Conservation (phyloP, 2,113 vertebrate genomes). For the Chloropsis cyanopogon region DNA sequence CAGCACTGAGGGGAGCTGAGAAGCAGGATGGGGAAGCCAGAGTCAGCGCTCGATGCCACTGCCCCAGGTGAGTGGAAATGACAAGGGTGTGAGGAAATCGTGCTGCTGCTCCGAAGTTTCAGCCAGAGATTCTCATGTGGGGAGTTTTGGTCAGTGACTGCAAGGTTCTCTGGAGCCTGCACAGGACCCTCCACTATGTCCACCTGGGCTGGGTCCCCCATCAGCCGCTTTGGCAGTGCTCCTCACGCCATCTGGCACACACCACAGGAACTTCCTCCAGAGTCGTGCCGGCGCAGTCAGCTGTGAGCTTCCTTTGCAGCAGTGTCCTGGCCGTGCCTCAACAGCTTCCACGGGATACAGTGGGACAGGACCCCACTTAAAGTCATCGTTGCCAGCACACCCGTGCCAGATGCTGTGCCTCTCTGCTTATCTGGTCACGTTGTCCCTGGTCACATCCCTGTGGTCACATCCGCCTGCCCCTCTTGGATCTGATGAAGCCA, state of each 20-base stretch:
- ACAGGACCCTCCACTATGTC: background rate
- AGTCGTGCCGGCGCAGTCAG: background rate
- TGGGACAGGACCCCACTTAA: background rate
- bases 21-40: background rate
- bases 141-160: background rate
- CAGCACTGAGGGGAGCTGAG: background rate
- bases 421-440: background rate
- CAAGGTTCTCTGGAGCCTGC: background rate
- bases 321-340: conserved; percentile 1
- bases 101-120: background rate
- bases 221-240: conserved; percentile 21
- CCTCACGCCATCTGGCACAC: conserved; percentile 23
- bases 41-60: rapidly evolving
- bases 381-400: background rate
- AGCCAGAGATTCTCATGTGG: background rate
- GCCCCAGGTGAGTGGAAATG: background rate
- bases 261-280: background rate
- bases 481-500: background rate
- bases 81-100: rapidly evolving
- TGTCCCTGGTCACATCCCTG: background rate
- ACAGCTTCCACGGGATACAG: background rate
- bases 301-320: background rate
- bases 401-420: background rate
- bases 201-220: conserved; percentile 50
- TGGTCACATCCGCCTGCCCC: background rate